Base-by-base conservation (phyloP, 2,888 invertebrate species). In the Ceraclea dissimilis region DNA sequence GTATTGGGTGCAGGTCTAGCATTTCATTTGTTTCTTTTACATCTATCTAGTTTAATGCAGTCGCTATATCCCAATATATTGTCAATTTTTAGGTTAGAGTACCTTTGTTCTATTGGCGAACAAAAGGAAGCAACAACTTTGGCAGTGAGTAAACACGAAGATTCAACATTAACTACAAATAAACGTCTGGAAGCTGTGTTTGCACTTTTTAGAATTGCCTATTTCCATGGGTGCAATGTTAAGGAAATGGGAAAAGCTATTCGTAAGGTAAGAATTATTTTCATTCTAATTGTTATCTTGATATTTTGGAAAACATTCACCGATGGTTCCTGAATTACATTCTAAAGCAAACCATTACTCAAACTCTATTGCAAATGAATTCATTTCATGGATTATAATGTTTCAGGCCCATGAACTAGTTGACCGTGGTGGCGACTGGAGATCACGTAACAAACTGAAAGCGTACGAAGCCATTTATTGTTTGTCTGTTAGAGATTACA, bases 381-480 rank as follows among this genome's bases (percentile, higher is more conserved):
- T n/a, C n/a, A n/a, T n/a, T n/a, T n/a, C n/a, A n/a, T n/a, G n/a
- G n/a, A n/a, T n/a, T n/a, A n/a, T n/a, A n/a, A n/a, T 39, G 2
- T 70, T 71, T 52, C 66, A 77, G 79, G 80, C 69, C 64, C 76
- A 66, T 72, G 85, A 70, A 67, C 71, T 90, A 34, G 95, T 97
- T 62, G 96, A 97, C 72, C 94, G 97, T 76, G 99, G 99, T 62
- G 99, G 99, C 13, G 99, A 99, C 71, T 99, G 99, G 99, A 96
- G 99, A 67, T 84, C 99, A 51, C 83, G 98, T 64, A 99, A 99
- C 71, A 86, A 99, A 62, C 78, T 99, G 22, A 98, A 98, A 75
- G 99, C 98, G 0, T 95, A 95, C 68, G 93, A 93, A 75, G 99
- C 97, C 46, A 87, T 96, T 44, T 99, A 98, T 71, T 91, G 93